A percentile compares a stretch with the other conserved stretches of the same genome.
Conservation (phyloP, 2,888 invertebrate genomes). For the Drosophila paracracens region DNA sequence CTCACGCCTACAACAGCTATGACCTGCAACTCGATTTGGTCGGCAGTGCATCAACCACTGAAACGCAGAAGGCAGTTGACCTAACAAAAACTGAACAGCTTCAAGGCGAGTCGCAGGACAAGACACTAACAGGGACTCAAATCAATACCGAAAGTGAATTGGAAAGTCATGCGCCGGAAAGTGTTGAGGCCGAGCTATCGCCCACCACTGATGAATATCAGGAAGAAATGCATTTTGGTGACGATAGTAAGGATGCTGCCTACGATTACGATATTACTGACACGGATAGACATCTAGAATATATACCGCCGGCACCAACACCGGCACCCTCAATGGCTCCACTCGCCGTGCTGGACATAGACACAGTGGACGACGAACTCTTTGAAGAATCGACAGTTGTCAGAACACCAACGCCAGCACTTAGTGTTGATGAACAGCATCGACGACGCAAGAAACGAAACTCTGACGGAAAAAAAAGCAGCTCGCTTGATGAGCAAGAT, state of each 20-base stretch:
- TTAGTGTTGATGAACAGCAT: slow-evolving; percentile 70
- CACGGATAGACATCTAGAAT: slow-evolving; percentile 68
- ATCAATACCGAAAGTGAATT: background rate
- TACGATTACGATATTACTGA: slow-evolving; percentile 82
- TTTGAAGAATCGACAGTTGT: slow-evolving; percentile 19
- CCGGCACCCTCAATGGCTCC: slow-evolving; percentile 87
- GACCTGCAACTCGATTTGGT: background rate
- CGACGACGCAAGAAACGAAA: slow-evolving; percentile 82
- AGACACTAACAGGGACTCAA: background rate
- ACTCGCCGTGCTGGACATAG: slow-evolving; percentile 89
- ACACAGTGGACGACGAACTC: slow-evolving; percentile 89
- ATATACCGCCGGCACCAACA: slow-evolving; percentile 84
- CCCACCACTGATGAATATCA: slow-evolving; percentile 85
- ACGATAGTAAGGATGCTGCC: slow-evolving; percentile 67
- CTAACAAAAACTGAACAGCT: background rate
- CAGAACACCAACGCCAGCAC: slow-evolving; percentile 20
- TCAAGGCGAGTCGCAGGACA: background rate
- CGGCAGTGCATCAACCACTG: background rate
- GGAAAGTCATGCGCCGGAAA: slow-evolving; percentile 27
- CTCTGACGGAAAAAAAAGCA: slow-evolving; percentile 72
- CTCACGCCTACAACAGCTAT: background rate
- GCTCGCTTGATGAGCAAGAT: slow-evolving; percentile 76
- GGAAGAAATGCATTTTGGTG: slow-evolving; percentile 81
- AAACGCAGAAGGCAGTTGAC: background rate
- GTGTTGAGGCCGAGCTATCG: slow-evolving; percentile 76